These are phyloP conservation scores for Tapirus indicus DNA, from an alignment of 2,797 vertebrate species.

Conservation along the genomic window DNA sequence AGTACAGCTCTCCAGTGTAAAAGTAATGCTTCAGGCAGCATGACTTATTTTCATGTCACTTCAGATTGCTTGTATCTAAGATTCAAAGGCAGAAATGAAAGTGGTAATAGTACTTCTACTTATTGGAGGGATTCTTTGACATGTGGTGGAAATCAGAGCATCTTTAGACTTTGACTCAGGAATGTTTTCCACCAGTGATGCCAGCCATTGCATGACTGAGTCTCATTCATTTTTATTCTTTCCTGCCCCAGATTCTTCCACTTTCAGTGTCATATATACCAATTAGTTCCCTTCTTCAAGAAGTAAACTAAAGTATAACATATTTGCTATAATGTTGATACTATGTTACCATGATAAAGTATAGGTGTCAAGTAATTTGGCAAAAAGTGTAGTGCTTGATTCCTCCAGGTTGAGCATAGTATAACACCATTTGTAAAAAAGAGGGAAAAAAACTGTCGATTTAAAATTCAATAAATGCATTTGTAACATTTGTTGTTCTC, in stretches of 20 bases:
- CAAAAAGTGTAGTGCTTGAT: slow-evolving; percentile 21
- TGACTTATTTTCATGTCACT: slow-evolving; percentile 20
- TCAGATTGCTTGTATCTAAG: slow-evolving; percentile 57
- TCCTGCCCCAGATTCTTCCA: neutral
- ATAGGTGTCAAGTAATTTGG: neutral
- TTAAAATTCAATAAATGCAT: slow-evolving; percentile 38
- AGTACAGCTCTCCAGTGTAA: neutral
- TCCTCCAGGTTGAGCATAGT: neutral
- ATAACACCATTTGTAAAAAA: neutral
- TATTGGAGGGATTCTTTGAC: neutral
- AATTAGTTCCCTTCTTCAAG: slow-evolving; percentile 19
- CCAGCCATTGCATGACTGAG: neutral
- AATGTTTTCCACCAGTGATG: neutral
- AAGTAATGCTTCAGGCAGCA: neutral
- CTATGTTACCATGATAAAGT: neutral
- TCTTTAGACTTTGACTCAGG: neutral
- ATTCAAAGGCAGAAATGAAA: neutral
- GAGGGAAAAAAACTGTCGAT: neutral
- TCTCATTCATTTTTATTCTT: slow-evolving; percentile 37
- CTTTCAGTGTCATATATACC: neutral
- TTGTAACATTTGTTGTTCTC: slow-evolving; percentile 53
- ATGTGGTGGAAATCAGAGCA: neutral
- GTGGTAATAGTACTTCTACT: slow-evolving; percentile 32
- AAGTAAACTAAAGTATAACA: slow-evolving; percentile 4
- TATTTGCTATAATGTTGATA: neutral